A percentile compares a stretch with the other conserved stretches of the same genome.
These are phyloP conservation scores for Colistium nudipinnis DNA, from an alignment of 2,113 vertebrate species.

Conservation along the genomic window DNA sequence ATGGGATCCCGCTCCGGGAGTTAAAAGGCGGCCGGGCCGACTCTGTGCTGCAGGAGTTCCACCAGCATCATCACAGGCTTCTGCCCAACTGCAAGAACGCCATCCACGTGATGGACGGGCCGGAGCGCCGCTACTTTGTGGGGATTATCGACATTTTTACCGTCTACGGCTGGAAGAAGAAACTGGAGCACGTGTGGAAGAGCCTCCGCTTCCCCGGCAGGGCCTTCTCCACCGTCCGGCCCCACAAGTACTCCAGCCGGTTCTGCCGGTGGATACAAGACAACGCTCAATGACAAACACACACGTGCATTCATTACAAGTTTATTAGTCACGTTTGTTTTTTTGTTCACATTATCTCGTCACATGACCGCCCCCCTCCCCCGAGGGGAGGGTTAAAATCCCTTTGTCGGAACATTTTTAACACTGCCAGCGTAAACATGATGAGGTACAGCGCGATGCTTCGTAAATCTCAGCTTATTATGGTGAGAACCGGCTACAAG, in stretches of 20 bases:
- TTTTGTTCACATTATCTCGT: not conserved
- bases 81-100: slow-evolving; percentile 82
- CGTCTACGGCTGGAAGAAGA: slow-evolving; percentile 83
- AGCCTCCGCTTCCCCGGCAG: slow-evolving; percentile 76
- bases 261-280: slow-evolving; percentile 85
- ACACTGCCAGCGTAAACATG: too few relatives aligned
- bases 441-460: slow-evolving; percentile 5
- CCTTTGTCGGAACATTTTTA: too few relatives aligned
- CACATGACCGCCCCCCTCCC: too few relatives aligned
- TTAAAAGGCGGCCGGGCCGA: slow-evolving; percentile 10
- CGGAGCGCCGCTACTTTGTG: slow-evolving; percentile 83
- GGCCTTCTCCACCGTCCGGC: slow-evolving; percentile 85
- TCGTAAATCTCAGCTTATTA: slow-evolving; percentile 13
- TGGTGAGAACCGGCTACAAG: not conserved
- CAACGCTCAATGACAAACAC: slow-evolving; percentile 65
- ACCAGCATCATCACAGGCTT: slow-evolving; percentile 80
- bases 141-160: slow-evolving; percentile 88
- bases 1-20: slow-evolving; percentile 34
- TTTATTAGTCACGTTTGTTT: slow-evolving; percentile 6
- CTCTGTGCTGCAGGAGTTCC: slow-evolving; percentile 50
- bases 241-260: slow-evolving; percentile 79
- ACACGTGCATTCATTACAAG: not conserved
- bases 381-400: too few relatives aligned
- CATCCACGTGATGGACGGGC: slow-evolving; percentile 84
- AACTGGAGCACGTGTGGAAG: slow-evolving; percentile 86